These are phyloP conservation scores for Cacoxenus indagator DNA, from an alignment of 2,888 invertebrate species.

Conservation along the genomic window DNA sequence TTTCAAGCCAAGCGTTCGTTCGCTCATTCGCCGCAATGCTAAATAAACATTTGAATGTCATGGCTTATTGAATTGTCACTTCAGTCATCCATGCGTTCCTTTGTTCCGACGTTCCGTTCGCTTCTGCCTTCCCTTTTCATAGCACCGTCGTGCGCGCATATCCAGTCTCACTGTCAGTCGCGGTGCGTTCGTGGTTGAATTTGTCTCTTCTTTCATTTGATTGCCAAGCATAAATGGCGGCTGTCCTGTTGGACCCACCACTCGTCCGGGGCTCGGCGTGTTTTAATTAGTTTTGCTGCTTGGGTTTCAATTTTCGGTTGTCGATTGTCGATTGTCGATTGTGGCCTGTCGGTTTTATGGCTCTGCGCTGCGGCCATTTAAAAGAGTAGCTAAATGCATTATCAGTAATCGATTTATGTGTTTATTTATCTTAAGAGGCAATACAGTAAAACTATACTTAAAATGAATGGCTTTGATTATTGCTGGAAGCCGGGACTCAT, in stretches of 20 bases:
- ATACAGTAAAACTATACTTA: not conserved
- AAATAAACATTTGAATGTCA: constrained; percentile 67
- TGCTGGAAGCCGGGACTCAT: not conserved
- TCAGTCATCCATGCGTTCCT: constrained; percentile 49
- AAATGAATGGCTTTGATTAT: no score
- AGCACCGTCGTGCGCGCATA: not conserved
- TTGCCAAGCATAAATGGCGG: constrained; percentile 46
- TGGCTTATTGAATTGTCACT: constrained; percentile 70
- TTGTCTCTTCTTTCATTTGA: constrained; percentile 44
- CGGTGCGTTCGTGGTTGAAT: constrained; percentile 11
- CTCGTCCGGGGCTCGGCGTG: not conserved
- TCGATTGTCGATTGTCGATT: no score
- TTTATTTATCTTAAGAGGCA: constrained; percentile 37
- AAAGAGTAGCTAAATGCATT: constrained; percentile 21
- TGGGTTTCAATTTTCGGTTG: not conserved
- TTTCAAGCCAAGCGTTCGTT: constrained; percentile 43
- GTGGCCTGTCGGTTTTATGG: no score
- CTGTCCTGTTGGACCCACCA: constrained; percentile 45
- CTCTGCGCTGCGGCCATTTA: not conserved
- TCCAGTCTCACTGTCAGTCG: not conserved
- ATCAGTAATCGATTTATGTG: constrained; percentile 60
- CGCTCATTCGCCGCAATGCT: constrained; percentile 61
- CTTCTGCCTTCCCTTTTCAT: constrained; percentile 11
- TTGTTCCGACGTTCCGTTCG: constrained; percentile 32
- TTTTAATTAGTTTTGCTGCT: constrained; percentile 17